Base-by-base conservation (phyloP, 2,113 vertebrate species). In the Vulpes ferrilata region DNA sequence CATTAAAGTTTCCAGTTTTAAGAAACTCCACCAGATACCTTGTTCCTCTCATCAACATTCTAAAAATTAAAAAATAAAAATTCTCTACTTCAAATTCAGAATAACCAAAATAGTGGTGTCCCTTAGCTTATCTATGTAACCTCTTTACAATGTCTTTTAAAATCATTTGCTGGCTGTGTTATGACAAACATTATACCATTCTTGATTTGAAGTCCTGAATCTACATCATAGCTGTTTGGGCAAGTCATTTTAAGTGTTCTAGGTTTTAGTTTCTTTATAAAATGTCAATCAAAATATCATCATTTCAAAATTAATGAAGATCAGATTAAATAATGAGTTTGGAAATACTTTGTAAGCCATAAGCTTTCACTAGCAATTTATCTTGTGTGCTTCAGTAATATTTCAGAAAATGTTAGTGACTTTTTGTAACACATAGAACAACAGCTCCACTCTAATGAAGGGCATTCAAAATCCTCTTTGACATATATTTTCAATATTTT, bases 401-500 rank as follows among this genome's bases (percentile, higher is more conserved):
- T 91, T 83, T 73, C 51, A 74, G 67, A 92, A 95, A 92, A 82
- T 0, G 16, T 89, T 32, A 32, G 0, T 51, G 6, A 60, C 11
- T 86, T 78, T 7, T 17, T 92, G 22, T 71, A 38, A 19, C 64
- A 95, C 82, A 35, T 59, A 19, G 22, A 95, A 69, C 51, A 88
- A 89, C 25, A 43, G n/a, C 88, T 48, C 7, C 2, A 79, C 7
- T 89, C 4, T 48, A 76, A 84, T 25, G 5, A 16, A 90, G 87
- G 62, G 23, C 25, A 83, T 62, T 93, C 43, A 55, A 51, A 57
- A 27, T 89, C 27, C 35, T 96, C 12, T 87, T 32, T 88, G 62
- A 91, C 64, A 62, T 43, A 83, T 23, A 88, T 60, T 95, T 96
- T 90, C 55, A 74, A 62, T 57, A 38, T 92, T 69, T 76, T 60